These are phyloP conservation scores for Panagrolaimus sp. DNA, from an alignment of 1,140 invertebrate species.

Conservation along the genomic window DNA sequence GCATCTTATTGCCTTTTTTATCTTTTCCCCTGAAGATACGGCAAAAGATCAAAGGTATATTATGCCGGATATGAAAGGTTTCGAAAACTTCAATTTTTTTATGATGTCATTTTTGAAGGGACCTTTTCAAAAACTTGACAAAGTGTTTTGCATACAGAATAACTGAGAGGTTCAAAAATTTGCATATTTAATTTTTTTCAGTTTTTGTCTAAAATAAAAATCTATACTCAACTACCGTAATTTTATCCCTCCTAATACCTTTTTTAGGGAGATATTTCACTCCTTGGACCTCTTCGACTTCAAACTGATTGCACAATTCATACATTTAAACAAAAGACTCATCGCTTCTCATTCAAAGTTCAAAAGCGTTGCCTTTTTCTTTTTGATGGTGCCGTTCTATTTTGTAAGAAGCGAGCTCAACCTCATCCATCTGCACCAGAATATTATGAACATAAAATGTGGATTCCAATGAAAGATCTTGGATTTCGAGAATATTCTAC, in stretches of 20 bases:
- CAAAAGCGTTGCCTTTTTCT: slow-evolving; percentile 50
- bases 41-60: too few relatives aligned
- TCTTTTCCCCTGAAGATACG: too few relatives aligned
- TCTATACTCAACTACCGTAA: too few relatives aligned
- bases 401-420: slow-evolving; percentile 52
- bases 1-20: too few relatives aligned
- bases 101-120: not conserved
- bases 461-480: too few relatives aligned
- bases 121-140: too few relatives aligned
- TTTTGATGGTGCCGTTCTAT: slow-evolving; percentile 56
- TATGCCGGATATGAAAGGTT: too few relatives aligned
- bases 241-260: too few relatives aligned
- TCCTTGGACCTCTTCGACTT: slow-evolving; percentile 49
- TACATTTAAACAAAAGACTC: slow-evolving; percentile 44
- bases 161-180: not conserved
- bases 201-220: too few relatives aligned
- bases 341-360: slow-evolving; percentile 33
- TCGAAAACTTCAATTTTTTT: too few relatives aligned
- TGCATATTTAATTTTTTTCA: not conserved
- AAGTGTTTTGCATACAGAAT: too few relatives aligned
- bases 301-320: slow-evolving; percentile 54
- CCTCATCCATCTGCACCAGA: slow-evolving; percentile 41
- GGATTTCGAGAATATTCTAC: too few relatives aligned
- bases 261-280: slow-evolving; percentile 51
- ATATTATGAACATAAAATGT: slow-evolving; percentile 57